These are phyloP conservation scores for Dusona sp. DNA, from an alignment of 2,888 invertebrate genomes.

Conservation along the genomic window DNA sequence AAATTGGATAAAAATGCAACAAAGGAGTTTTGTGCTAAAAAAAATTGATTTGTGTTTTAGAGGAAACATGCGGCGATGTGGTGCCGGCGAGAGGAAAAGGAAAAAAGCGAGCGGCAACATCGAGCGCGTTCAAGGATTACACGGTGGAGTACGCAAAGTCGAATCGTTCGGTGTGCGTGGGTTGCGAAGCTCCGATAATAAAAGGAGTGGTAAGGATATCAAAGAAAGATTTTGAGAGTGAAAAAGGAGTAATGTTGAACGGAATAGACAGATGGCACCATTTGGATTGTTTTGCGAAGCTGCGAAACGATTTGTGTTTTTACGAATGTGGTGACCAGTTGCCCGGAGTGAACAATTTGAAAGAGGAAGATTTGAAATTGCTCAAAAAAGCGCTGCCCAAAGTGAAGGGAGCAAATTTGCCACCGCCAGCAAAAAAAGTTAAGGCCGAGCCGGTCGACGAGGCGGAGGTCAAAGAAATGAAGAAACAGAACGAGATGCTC, in stretches of 20 bases:
- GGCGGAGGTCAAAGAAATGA: slow-evolving; percentile 87
- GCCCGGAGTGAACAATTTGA: slow-evolving; percentile 91
- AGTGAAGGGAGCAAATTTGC: slow-evolving; percentile 86
- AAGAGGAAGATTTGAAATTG: slow-evolving; percentile 89
- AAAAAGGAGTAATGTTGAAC: slow-evolving; percentile 92
- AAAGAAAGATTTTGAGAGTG: slow-evolving; percentile 94
- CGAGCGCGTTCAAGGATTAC: slow-evolving; percentile 88
- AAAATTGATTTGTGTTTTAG: slow-evolving; percentile 53
- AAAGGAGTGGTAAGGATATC: slow-evolving; percentile 90
- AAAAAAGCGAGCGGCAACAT: slow-evolving; percentile 86
- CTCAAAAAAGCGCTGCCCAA: slow-evolving; percentile 88
- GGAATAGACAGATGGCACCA: slow-evolving; percentile 97
- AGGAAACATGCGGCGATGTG: slow-evolving; percentile 74
- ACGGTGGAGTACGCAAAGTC: slow-evolving; percentile 94
- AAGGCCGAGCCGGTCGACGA: slow-evolving; percentile 88
- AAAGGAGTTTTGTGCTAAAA: too few species aligned
- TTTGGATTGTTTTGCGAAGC: slow-evolving; percentile 93
- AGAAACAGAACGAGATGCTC: slow-evolving; percentile 90
- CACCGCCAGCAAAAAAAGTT: slow-evolving; percentile 88
- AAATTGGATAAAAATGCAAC: too few species aligned
- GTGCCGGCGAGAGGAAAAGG: slow-evolving; percentile 83
- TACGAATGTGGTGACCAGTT: slow-evolving; percentile 90
- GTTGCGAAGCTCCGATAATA: slow-evolving; percentile 93
- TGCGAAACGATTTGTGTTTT: slow-evolving; percentile 90
- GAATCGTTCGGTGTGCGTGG: slow-evolving; percentile 91